Conservation (phyloP, 2,113 vertebrate species). For the Cettia cetti region DNA sequence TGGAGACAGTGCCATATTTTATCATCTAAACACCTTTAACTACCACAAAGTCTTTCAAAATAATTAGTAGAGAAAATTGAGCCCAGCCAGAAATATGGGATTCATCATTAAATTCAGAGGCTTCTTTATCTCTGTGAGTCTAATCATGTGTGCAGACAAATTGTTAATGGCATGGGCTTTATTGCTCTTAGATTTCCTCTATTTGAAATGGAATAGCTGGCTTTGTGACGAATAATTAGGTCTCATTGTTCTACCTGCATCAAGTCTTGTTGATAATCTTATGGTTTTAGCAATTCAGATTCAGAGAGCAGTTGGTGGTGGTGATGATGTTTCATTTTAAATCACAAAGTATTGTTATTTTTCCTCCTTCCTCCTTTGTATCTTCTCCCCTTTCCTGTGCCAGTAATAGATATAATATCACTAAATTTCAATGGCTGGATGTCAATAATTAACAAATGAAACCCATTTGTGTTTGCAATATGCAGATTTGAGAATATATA, state of each 20-base stretch:
- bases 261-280: conserved; percentile 74
- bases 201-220: conserved; percentile 81
- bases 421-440: conserved; percentile 16
- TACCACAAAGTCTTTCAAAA: conserved; percentile 67
- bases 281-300: conserved; percentile 80
- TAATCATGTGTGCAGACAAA: conserved; percentile 89
- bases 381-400: conserved; percentile 32
- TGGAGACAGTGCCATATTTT: conserved; percentile 49
- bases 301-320: conserved; percentile 79
- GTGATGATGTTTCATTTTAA: conserved; percentile 56
- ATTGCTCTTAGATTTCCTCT: conserved; percentile 83
- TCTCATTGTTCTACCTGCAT: conserved; percentile 88
- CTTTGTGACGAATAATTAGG: conserved; percentile 91
- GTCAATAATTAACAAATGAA: conserved; percentile 7
- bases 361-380: not conserved
- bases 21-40: conserved; percentile 61
- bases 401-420: not conserved
- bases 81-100: conserved; percentile 74
- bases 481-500: not conserved
- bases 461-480: not conserved
- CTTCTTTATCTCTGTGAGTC: conserved; percentile 82
- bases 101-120: conserved; percentile 84
- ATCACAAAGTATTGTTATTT: conserved; percentile 60
- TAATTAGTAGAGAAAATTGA: conserved; percentile 82
- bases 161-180: conserved; percentile 87